phyloP scores from a whole-genome alignment of 2,113 vertebrate genomes.

The Epinephelus cyanopodus region DNA sequence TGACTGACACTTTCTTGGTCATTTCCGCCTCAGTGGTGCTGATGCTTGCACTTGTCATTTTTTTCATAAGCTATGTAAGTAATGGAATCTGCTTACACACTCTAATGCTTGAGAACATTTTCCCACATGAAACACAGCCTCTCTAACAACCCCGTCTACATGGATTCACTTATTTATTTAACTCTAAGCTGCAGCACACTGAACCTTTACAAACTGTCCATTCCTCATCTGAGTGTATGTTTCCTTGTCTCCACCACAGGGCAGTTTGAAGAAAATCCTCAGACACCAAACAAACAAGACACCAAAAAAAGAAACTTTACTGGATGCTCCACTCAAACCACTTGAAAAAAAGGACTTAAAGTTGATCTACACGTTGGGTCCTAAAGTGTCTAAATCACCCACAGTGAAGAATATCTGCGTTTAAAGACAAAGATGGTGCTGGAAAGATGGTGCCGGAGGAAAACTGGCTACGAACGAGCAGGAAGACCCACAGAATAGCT shows the following conservation, averaged over 20 bases:
- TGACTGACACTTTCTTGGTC: constrained; percentile 26
- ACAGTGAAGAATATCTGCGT: constrained; percentile 41
- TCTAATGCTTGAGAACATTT: background rate
- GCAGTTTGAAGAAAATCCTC: constrained; percentile 55
- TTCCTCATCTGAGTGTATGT: background rate
- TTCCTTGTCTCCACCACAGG: constrained; percentile 42
- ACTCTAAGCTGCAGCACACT: no score
- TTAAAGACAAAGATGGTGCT: background rate
- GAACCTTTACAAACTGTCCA: background rate
- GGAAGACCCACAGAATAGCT: background rate
- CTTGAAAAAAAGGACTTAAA: constrained; percentile 58
- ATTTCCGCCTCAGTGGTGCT: constrained; percentile 57
- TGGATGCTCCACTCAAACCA: constrained; percentile 13
- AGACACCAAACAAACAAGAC: constrained; percentile 37
- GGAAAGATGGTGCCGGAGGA: no score
- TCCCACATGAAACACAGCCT: background rate
- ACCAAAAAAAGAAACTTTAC: background rate
- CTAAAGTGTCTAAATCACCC: constrained; percentile 19
- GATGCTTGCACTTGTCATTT: constrained; percentile 52
- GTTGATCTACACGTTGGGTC: constrained; percentile 69
- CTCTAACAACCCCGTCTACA: background rate
- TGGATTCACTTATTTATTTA: background rate
- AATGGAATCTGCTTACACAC: no score
- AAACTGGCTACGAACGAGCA: no score
- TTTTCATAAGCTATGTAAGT: constrained; percentile 81